Conservation (phyloP, 2,113 vertebrate genomes). For the Microtus richardsoni region DNA sequence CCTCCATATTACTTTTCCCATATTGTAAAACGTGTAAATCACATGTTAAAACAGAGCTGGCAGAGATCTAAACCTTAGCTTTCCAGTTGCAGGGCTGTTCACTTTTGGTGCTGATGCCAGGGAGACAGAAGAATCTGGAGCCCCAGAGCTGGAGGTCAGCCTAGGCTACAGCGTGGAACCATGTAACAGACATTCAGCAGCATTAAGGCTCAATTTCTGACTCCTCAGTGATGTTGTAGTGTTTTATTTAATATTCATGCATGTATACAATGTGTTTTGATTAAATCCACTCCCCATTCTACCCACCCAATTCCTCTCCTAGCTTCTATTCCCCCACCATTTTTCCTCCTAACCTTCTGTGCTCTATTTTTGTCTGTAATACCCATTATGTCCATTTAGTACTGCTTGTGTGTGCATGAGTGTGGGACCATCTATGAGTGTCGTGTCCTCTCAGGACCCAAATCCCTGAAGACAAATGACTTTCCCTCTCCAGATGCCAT, state of each 20-base stretch:
- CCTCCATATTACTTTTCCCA: conserved; percentile 15
- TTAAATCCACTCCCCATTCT: neutral
- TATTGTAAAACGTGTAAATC: conserved; percentile 11
- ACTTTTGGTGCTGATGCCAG: neutral
- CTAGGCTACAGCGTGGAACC: neutral
- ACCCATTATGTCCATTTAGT: neutral
- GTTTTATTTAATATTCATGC: neutral
- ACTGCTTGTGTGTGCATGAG: neutral
- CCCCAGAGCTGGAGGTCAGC: neutral
- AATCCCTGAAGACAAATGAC: neutral
- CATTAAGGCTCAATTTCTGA: neutral
- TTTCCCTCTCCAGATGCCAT: neutral
- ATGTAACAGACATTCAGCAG: neutral
- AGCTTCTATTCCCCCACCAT: no score
- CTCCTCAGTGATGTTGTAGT: neutral
- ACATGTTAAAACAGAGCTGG: neutral
- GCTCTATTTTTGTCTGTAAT: neutral
- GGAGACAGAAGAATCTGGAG: neutral
- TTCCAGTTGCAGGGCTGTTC: neutral
- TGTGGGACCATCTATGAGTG: neutral
- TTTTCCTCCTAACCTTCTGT: neutral
- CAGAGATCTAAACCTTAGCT: neutral
- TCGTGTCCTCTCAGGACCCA: neutral
- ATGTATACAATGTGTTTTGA: neutral
- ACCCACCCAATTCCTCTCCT: neutral